Evolutionary conservation across 2,888 invertebrate genomes (phyloP), one percentile per base, ranked within the genome.

Genomic region (Parascotia fuliginaria): DNA sequence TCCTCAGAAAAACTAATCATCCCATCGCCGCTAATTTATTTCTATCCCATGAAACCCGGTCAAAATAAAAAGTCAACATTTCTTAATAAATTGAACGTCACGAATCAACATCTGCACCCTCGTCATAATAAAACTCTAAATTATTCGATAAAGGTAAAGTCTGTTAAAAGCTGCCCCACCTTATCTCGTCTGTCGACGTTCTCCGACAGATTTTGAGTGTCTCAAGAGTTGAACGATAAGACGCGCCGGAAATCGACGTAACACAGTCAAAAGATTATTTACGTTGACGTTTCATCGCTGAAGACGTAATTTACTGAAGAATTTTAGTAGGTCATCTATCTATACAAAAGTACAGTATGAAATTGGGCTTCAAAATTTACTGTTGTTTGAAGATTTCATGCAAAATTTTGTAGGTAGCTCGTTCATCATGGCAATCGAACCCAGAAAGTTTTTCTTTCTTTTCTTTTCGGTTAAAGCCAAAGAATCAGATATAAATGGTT

Each of bases 81-180:
- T 29, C 31, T 44, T 55, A 60, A 60, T 63, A 67, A 61, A 50
- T 51, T 44, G 55, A 50, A 66, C 67, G 58, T 68, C 76, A 75
- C 81, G 71, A 83, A 79, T 81, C 81, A 77, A 69, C 60, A 51
- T 39, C 42, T 42, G 45, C 51, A 83, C 83, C 85, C 83, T 82
- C 72, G 79, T 84, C 83, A 81, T 81, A 80, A 83, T 83, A 84
- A 82, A 83, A 79, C 65, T 73, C 60, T 34, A 45, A 58, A 65
- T 69, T 49, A 65, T 58, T 67, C 69, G 64, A 73, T 72, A 72
- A n/a, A 63, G 62, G 68, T 61, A 55, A 63, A 45, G 56, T 55
- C 33, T 49, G 56, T 70, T 55, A 65, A 69, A 67, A 71, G 65
- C 56, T 56, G 55, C 32, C 37, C 34, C 19, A 40, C 45, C 56